These are phyloP conservation scores for Ceratosolen fusciceps DNA, from an alignment of 1,140 invertebrate species.

Conservation along the genomic window DNA sequence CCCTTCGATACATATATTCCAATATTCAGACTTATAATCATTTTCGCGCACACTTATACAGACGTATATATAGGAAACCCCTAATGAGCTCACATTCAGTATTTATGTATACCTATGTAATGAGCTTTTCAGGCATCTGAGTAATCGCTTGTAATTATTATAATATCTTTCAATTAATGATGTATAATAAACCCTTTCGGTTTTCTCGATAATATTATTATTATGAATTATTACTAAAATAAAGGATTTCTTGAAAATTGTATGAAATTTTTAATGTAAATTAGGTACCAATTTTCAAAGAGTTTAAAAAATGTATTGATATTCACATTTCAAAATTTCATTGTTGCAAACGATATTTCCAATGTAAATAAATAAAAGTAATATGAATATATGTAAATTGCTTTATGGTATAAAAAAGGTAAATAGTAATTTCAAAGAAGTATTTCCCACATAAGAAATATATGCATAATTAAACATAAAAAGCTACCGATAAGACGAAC, in stretches of 20 bases:
- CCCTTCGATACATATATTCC: neutral
- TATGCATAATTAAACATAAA: neutral
- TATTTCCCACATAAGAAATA: neutral
- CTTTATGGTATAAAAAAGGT: too few relatives aligned
- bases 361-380: too few relatives aligned
- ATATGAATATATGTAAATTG: too few relatives aligned
- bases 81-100: constrained; percentile 53
- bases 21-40: neutral
- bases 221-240: too few relatives aligned
- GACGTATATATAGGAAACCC: neutral
- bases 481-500: neutral
- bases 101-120: constrained; percentile 56
- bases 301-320: neutral
- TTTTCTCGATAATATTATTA: neutral
- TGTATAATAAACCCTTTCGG: neutral
- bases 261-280: too few relatives aligned
- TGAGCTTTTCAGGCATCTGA: constrained; percentile 49
- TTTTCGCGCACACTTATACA: neutral
- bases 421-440: neutral
- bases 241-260: too few relatives aligned
- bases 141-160: constrained; percentile 22
- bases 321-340: neutral
- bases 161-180: constrained; percentile 45
- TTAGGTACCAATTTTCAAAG: too few relatives aligned
- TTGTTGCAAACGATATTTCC: too few relatives aligned